Conservation (phyloP, 1,140 invertebrate genomes). For the Euura lappo region DNA sequence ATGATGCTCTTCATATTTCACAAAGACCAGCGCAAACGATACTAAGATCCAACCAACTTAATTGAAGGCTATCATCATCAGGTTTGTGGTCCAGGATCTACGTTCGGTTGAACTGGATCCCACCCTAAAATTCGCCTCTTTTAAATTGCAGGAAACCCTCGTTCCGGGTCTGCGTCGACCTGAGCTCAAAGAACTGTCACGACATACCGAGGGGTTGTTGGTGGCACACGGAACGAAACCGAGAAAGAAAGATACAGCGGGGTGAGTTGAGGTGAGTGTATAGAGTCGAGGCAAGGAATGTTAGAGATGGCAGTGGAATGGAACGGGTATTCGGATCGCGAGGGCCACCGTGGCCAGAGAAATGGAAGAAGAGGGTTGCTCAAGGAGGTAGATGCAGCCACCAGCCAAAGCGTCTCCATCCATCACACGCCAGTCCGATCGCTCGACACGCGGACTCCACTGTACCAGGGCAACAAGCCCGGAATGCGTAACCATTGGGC, state of each 20-base stretch:
- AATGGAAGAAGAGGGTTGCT: conserved; percentile 27
- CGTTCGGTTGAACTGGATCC: no score
- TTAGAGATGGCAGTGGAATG: conserved; percentile 28
- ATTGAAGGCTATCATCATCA: no score
- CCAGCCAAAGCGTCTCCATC: conserved; percentile 48
- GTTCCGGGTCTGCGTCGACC: background rate
- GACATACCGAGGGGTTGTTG: background rate
- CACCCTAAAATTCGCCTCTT: no score
- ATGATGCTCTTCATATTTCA: no score
- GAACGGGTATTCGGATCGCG: conserved; percentile 28
- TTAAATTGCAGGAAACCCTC: background rate
- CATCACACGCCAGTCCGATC: conserved; percentile 53
- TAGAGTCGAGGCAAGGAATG: conserved; percentile 23
- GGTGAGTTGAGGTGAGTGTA: conserved; percentile 28
- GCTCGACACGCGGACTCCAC: conserved; percentile 43
- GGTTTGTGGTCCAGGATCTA: no score
- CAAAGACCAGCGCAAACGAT: no score
- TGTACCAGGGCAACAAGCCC: conserved; percentile 40
- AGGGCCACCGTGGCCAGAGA: conserved; percentile 19
- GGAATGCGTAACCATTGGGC: conserved; percentile 50
- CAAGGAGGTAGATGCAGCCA: conserved; percentile 45
- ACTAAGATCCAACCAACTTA: no score
- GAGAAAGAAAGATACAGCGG: conserved; percentile 26
- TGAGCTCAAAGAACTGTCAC: background rate
- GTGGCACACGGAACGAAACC: conserved; percentile 10